Base-by-base conservation (phyloP, 30 jellyfish, hydroid and myxozoan species). In the Pelagia noctiluca region DNA sequence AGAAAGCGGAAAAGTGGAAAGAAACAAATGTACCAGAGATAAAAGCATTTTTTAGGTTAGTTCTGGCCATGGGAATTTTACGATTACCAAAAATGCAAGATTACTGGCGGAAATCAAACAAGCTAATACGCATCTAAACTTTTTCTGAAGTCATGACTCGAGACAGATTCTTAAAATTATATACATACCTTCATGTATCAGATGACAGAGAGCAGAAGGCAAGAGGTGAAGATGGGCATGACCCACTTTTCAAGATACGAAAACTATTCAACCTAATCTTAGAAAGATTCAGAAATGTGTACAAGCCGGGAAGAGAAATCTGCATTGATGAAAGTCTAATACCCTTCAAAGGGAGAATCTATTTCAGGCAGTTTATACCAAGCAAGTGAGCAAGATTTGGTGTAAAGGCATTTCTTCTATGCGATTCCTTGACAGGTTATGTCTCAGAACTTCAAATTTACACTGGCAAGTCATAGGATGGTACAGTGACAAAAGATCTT, bases 301-400 rank as follows among this genome's bases (percentile, higher is more conserved):
- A 71, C 42, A 71, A 71, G 26, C 83, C 83, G 37, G 73, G 75
- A 25, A 35, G 37, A 71, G 71, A 71, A 0, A 37, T 71, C n/a
- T 35, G 83, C 83, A 47, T 71, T 60, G 72, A 60, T 26, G 72
- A 66, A 32, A 19, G 53, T 16, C 79, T 66, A 8, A 34, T 66
- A 26, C 32, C 68, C 0, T 75, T 22, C 79, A 75, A 75, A 75
- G 87, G 87, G 31, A 26, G 53, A 22, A 33, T 75, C 26, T 50
- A 75, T 50, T 75, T 75, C 35, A 25, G 87, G 22, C 87, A 75
- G 42, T 75, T 33, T 35, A 75, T 75, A 13, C 66, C 60, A 16
- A 75, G 76, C 35, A 75, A 75, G 3, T 10, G 87, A 32, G 87
- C 87, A 21, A 18, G 87, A n/a, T 75, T 75, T 75, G 87, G 87